These are phyloP conservation scores for Periophthalmodon schlosseri DNA, from an alignment of 2,113 vertebrate species.

Conservation along the genomic window DNA sequence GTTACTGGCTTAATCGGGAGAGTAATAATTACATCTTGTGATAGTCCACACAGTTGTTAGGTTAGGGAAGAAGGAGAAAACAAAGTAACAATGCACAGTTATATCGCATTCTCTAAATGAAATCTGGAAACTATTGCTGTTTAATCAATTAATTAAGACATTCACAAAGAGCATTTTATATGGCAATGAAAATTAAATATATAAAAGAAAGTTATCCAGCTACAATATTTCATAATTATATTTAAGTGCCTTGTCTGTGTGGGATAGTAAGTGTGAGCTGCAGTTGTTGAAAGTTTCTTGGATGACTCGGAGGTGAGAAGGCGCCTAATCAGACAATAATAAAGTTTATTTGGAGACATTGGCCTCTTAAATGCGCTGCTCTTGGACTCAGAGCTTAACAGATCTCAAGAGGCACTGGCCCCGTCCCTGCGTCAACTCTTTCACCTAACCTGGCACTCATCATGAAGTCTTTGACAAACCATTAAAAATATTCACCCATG, in stretches of 20 bases:
- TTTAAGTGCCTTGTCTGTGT: neutral
- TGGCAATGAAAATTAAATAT: neutral
- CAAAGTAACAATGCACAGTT: too few species aligned
- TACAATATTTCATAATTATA: neutral
- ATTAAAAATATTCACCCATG: slow-evolving; percentile 70
- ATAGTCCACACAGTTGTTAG: too few species aligned
- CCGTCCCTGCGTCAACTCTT: slow-evolving; percentile 61
- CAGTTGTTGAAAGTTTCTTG: slow-evolving; percentile 18
- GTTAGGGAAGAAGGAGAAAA: too few species aligned
- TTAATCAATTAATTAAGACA: neutral
- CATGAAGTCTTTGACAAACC: slow-evolving; percentile 70
- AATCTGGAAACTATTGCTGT: neutral
- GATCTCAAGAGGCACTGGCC: slow-evolving; percentile 51
- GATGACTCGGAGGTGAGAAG: slow-evolving; percentile 20
- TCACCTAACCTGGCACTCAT: slow-evolving; percentile 71
- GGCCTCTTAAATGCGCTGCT: slow-evolving; percentile 29
- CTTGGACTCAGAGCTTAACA: slow-evolving; percentile 21
- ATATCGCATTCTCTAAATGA: too few species aligned
- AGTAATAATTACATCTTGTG: too few species aligned
- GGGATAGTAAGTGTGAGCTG: slow-evolving; percentile 19
- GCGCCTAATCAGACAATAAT: slow-evolving; percentile 53
- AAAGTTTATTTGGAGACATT: slow-evolving; percentile 43
- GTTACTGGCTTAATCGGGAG: too few species aligned
- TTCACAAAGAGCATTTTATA: neutral
- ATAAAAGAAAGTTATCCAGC: neutral